A percentile compares a stretch with the other conserved stretches of the same genome.
Conservation (phyloP, 1,140 invertebrate genomes). For the Chironomus tepperi region DNA sequence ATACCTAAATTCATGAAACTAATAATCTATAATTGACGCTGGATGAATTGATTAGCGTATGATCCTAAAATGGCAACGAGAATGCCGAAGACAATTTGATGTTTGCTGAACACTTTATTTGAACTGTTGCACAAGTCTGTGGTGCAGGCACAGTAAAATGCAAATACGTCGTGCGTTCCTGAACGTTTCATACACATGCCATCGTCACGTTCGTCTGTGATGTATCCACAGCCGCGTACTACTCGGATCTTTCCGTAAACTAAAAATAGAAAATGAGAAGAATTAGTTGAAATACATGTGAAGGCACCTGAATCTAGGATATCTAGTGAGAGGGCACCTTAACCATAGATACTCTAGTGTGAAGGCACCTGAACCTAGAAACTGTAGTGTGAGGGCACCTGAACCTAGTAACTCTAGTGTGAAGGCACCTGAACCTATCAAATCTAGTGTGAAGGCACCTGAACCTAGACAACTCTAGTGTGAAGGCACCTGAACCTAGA, state of each 20-base stretch:
- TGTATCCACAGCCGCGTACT: conserved; percentile 64
- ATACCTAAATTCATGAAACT: background rate
- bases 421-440: background rate
- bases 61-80: background rate
- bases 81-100: conserved; percentile 5
- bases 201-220: conserved; percentile 50
- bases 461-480: background rate
- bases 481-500: background rate
- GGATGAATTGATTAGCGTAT: background rate
- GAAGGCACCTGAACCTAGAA: background rate
- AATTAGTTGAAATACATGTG: too few relatives aligned
- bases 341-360: background rate
- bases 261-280: conserved; percentile 42
- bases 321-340: too few relatives aligned
- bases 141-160: conserved; percentile 65
- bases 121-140: conserved; percentile 61
- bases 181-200: conserved; percentile 52
- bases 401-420: background rate
- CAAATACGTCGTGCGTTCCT: conserved; percentile 64
- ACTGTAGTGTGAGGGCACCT: too few relatives aligned
- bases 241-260: conserved; percentile 63
- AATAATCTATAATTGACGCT: conserved; percentile 15
- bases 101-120: background rate
- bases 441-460: too few relatives aligned
- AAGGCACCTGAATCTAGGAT: too few relatives aligned